phyloP scores from a whole-genome alignment of 2,797 vertebrate genomes.

The Anabacerthia variegaticeps region DNA sequence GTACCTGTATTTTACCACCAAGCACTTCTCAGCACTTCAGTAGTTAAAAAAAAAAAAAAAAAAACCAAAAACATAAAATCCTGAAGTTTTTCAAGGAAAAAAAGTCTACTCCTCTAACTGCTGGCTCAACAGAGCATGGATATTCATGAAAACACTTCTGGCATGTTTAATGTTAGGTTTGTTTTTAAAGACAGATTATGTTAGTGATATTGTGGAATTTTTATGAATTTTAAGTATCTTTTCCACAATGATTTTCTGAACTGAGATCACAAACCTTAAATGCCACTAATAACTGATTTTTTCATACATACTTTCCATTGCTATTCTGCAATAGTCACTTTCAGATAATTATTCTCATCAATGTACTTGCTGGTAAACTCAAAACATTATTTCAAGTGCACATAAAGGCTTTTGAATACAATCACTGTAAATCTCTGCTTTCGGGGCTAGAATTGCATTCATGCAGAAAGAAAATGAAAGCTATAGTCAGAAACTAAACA shows the following conservation, averaged over 20 bases:
- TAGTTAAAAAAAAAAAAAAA: neutral
- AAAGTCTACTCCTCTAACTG: neutral
- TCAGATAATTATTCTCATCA: neutral
- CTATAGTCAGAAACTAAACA: conserved; percentile 6
- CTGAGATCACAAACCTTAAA: neutral
- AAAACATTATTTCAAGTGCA: neutral
- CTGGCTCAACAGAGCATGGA: neutral
- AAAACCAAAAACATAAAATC: neutral
- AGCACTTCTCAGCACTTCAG: neutral
- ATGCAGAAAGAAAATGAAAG: neutral
- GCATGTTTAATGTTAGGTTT: neutral
- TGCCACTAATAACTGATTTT: neutral
- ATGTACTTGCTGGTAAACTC: neutral
- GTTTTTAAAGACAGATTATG: neutral
- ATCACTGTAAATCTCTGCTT: neutral
- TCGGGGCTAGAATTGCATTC: neutral
- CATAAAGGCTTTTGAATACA: neutral
- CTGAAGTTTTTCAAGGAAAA: neutral
- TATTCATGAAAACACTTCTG: neutral
- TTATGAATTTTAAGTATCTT: neutral
- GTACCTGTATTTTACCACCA: neutral
- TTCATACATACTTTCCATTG: neutral
- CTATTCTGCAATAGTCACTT: neutral
- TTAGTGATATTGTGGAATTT: neutral
- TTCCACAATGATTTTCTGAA: neutral